Base-by-base conservation (phyloP, 2,113 vertebrate genomes). In the Hyla sarda region DNA sequence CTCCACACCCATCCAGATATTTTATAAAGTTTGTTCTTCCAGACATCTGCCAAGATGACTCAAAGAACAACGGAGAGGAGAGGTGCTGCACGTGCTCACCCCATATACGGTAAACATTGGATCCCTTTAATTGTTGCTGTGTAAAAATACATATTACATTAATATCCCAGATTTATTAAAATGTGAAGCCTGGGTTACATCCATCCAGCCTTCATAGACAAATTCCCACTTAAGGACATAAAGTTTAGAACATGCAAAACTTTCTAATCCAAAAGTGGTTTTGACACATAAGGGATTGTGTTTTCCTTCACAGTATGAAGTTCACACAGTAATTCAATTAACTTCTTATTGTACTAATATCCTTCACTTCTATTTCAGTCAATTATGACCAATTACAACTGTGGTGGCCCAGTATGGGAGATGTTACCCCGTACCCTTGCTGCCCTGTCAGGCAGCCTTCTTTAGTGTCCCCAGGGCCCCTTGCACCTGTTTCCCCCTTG, bases 171-270 rank as follows among this genome's bases (percentile, higher is more conserved):
- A 21, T 85, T 85, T 62, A 69, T 78, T 69, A 41, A 54, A 85
- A 77, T 12, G 50, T 23, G 25, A 72, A n/a, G 28, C 5, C 9
- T 62, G 16, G 12, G 10, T 48, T 84, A 11, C 52, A 47, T 37
- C 37, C 25, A 34, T 34, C 5, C 17, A 13, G 12, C 11, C 28
- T 32, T 28, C 25, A 78, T 34, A 54, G 13, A 30, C 48, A 54
- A 1, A 65, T 76, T 76, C 72, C 83, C 83, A 62, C 73, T 84
- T 76, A 65, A 76, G 83, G 72, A 76, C 58, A 84, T 76, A 41
- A 71, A 76, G 32, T 10, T 11, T 58, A 62, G 23, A 62, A 62
- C 19, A 65, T 28, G n/a, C 37, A n/a, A 5, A 21, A 74, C 9
- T 5, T 37, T 74, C 21, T 28, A 30, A 32, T 69, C 73, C 4